Evolutionary conservation across 2,888 invertebrate genomes (phyloP), one percentile per base, ranked within the genome.

Genomic region (Graphium colonna): DNA sequence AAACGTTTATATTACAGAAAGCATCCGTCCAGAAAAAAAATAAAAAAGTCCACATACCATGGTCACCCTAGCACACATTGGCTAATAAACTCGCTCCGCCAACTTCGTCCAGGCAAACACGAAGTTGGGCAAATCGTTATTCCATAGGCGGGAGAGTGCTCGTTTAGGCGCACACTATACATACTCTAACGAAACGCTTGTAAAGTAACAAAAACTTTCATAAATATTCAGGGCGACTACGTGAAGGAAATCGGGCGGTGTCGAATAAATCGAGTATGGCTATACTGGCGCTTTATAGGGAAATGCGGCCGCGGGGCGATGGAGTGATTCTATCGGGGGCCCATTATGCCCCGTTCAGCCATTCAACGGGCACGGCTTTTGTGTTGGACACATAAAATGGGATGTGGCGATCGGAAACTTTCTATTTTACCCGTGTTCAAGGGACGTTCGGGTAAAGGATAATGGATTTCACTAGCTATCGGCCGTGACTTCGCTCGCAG

Each of bases 201-300:
- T 71, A 76, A 76, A 71, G 71, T 71, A 72, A 74, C 70, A 71
- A 77, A 36, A 79, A 81, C 72, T 77, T 75, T 79, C 77, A 81
- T 82, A 78, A 82, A 82, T 81, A 81, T 82, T 80, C 78, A 79
- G 63, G 60, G 62, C 58, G 60, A 64, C 63, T 65, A 64, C 60
- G 62, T 61, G 60, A 66, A 71, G 71, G 69, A 75, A 79, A 78
- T 77, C 74, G 73, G 71, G 79, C 77, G 74, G 75, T 69, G 67
- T 67, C 61, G 74, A 77, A 77, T 76, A 79, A 77, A 79, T 80
- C 77, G 71, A 72, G 70, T 62, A 57, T 63, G 67, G 68, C 65
- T 63, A 74, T 73, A 76, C 75, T 72, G 72, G 67, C 63, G 58
- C 59, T 69, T 68, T 62, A 51, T 38, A 43, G 41, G 46, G 49